These are phyloP conservation scores for Pyxicephalus adspersus DNA, from an alignment of 2,113 vertebrate genomes.

Conservation along the genomic window DNA sequence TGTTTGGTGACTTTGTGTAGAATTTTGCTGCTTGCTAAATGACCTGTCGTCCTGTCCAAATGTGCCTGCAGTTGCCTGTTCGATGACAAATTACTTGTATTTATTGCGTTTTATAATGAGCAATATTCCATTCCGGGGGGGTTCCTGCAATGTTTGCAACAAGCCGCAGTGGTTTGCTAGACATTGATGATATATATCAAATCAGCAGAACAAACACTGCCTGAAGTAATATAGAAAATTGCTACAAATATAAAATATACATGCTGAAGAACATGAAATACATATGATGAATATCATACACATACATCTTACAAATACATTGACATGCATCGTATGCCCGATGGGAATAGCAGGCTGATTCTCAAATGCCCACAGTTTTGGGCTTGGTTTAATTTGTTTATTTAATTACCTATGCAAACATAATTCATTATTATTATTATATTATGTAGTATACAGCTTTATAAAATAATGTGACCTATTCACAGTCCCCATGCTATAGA, in stretches of 20 bases:
- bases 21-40: conserved; percentile 53
- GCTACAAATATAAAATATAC: conserved; percentile 34
- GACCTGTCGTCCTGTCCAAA: conserved; percentile 50
- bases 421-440: too few relatives aligned
- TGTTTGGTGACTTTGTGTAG: conserved; percentile 42
- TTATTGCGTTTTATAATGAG: conserved; percentile 49
- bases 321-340: neutral
- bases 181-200: conserved; percentile 41
- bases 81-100: conserved; percentile 49
- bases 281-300: conserved; percentile 1
- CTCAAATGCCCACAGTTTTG: neutral
- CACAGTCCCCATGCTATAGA: too few relatives aligned
- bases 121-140: conserved; percentile 18
- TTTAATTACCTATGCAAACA: too few relatives aligned
- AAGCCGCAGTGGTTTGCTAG: conserved; percentile 18
- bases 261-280: conserved; percentile 24
- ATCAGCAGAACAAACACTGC: conserved; percentile 8
- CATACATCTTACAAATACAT: conserved; percentile 8
- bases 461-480: too few relatives aligned
- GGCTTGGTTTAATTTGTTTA: too few relatives aligned
- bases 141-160: conserved; percentile 28
- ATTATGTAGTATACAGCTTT: too few relatives aligned
- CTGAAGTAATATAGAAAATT: conserved; percentile 17
- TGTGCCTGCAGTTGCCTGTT: conserved; percentile 44
- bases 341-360: neutral